Evolutionary conservation across 2,797 vertebrate genomes (phyloP), one percentile per base, ranked within the genome.

Genomic region (Darevskia mixta): DNA sequence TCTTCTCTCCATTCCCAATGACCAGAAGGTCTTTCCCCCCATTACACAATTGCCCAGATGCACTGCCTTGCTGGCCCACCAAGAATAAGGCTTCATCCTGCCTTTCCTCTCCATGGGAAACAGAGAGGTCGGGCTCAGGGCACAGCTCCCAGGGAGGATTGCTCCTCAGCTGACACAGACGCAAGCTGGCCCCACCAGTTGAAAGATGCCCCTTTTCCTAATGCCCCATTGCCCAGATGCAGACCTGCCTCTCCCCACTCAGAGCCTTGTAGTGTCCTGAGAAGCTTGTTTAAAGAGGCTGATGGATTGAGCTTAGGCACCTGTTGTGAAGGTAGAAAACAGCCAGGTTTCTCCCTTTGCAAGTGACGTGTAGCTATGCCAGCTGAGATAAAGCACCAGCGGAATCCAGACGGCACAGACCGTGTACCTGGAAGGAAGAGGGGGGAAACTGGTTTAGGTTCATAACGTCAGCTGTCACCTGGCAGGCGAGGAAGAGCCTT

Each of bases 401-500:
- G 99, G 99, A 4, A 98, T 92, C 99, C 99, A 99, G 38, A 99
- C 97, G 27, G 97, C 86, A 67, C 98, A 98, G 11, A 99, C 98
- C 93, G 98, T 97, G 61, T 99, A 98, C 99, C 99, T 99, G 0
- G 2, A 27, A 93, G 66, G 78, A 3, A 76, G 43, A 8, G 15
- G 23, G 1, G 20, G 91, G 4, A 35, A 43, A 8, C 25, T 4
- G 58, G 15, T 38, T 69, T 11, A 15, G 23, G 25, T 49, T 17
- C 45, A 27, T 9, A 11, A 38, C 2, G 7, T 8, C 29, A 15
- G 25, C 3, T 17, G 5, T 23, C 29, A 1, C 7, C 41, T 38
- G 11, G 41, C 27, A 0, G 11, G 17, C 2, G 7, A 86, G n/a
- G 41, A 35, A 38, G 23, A 29, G 15, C 64, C 11, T 35, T 35